Evolutionary conservation across 2,888 invertebrate species (phyloP).

Genomic region (Operophtera brumata): DNA sequence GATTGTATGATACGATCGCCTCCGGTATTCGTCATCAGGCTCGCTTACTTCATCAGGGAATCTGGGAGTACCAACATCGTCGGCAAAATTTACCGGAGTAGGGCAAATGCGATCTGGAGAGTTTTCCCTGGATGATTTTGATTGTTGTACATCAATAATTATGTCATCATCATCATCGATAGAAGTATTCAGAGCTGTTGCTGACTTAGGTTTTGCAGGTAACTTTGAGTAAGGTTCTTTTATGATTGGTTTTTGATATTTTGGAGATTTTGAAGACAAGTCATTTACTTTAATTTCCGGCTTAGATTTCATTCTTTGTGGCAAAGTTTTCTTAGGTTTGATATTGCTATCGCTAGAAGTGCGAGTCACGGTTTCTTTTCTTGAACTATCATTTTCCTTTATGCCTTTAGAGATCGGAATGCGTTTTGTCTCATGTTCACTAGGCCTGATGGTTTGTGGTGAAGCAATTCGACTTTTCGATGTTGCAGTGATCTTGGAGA

Average conservation of each 20-base stretch:
- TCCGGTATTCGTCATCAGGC: constrained; percentile 84
- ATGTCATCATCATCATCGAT: constrained; percentile 81
- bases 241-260: constrained; percentile 49
- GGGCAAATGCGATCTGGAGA: constrained; percentile 87
- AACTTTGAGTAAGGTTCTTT: constrained; percentile 60
- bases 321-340: constrained; percentile 68
- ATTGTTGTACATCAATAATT: constrained; percentile 85
- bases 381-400: constrained; percentile 60
- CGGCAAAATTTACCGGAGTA: constrained; percentile 81
- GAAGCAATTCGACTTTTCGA: constrained; percentile 48
- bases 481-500: constrained; percentile 43
- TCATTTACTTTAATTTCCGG: constrained; percentile 75
- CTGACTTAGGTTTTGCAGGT: constrained; percentile 69
- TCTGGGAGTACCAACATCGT: constrained; percentile 82
- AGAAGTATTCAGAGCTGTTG: constrained; percentile 75
- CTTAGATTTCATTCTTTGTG: constrained; percentile 71
- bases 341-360: constrained; percentile 81
- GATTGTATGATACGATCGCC: constrained; percentile 64
- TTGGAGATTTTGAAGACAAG: constrained; percentile 52
- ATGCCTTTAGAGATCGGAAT: constrained; percentile 57
- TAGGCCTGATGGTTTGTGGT: constrained; percentile 39
- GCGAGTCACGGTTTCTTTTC: constrained; percentile 68
- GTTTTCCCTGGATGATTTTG: constrained; percentile 87
- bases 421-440: constrained; percentile 58
- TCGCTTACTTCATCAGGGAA: constrained; percentile 88